phyloP scores from a whole-genome alignment of 92 coral and sea anemone species.

The Porites cylindrica region DNA sequence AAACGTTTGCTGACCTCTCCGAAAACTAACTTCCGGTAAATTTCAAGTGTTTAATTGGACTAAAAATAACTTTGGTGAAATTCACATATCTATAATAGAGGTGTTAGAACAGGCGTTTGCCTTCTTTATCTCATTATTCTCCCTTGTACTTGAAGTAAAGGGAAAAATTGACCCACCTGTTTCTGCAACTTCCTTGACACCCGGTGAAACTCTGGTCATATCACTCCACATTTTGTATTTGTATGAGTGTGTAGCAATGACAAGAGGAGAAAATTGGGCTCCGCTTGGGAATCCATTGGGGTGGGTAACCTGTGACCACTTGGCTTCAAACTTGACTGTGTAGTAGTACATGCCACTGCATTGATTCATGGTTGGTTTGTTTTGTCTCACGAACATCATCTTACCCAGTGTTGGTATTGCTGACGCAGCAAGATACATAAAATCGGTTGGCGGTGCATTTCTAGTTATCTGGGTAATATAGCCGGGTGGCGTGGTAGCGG shows the following conservation, averaged over 20 bases:
- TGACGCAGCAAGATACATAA: too few species aligned
- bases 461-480: conserved; percentile 37
- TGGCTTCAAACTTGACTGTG: conserved; percentile 41
- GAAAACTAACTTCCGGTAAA: too few species aligned
- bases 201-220: conserved; percentile 55
- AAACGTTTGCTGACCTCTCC: too few species aligned
- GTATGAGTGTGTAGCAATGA: conserved; percentile 67
- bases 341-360: conserved; percentile 66
- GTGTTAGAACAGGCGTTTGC: too few species aligned
- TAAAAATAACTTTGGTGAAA: too few species aligned
- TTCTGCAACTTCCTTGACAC: conserved; percentile 70
- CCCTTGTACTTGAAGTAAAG: too few species aligned
- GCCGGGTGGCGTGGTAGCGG: neutral
- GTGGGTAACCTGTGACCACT: conserved; percentile 59
- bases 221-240: conserved; percentile 73
- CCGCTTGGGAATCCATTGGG: conserved; percentile 28
- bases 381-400: conserved; percentile 24
- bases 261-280: conserved; percentile 65
- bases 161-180: conserved; percentile 32
- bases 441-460: too few species aligned
- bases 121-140: too few species aligned
- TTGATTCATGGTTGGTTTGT: conserved; percentile 3
- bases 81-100: too few species aligned
- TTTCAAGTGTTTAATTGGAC: too few species aligned
- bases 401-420: conserved; percentile 16